These are phyloP conservation scores for Suillia variegata DNA, from an alignment of 2,888 invertebrate species.

Conservation along the genomic window DNA sequence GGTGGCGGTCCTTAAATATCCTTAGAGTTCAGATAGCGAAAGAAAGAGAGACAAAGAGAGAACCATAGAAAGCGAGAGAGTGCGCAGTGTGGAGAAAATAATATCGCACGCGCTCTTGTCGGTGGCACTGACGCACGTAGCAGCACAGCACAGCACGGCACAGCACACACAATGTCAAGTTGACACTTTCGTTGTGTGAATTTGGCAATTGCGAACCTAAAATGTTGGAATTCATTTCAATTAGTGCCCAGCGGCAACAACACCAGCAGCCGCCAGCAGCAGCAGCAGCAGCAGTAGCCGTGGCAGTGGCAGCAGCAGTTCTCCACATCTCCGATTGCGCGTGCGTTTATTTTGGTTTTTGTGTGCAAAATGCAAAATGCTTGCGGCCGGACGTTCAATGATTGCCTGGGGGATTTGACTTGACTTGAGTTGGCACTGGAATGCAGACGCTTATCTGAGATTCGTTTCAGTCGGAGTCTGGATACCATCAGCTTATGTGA, in stretches of 20 bases:
- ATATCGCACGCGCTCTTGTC: too few relatives aligned
- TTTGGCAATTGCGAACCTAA: constrained; percentile 27
- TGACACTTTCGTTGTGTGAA: constrained; percentile 46
- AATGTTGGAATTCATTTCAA: background rate
- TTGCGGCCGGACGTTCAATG: background rate
- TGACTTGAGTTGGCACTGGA: background rate
- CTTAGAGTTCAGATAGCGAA: background rate
- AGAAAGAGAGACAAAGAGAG: background rate
- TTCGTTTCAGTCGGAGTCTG: background rate
- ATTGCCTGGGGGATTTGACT: constrained; percentile 1
- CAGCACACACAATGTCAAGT: constrained; percentile 60
- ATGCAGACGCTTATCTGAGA: background rate
- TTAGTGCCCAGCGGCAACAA: background rate
- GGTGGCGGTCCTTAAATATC: background rate
- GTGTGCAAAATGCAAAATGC: background rate
- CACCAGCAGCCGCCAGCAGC: background rate
- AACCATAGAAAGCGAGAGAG: background rate
- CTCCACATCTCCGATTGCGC: constrained; percentile 24
- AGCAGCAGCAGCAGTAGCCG: background rate
- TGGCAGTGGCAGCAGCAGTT: background rate
- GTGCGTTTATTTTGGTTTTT: constrained; percentile 30
- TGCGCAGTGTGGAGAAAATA: constrained; percentile 1
- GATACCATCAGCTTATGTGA: background rate
- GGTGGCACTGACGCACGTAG: constrained; percentile 48
- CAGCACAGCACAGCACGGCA: too few relatives aligned